Evolutionary conservation across 2,113 vertebrate genomes (phyloP).

Genomic region (Arizona elegans): DNA sequence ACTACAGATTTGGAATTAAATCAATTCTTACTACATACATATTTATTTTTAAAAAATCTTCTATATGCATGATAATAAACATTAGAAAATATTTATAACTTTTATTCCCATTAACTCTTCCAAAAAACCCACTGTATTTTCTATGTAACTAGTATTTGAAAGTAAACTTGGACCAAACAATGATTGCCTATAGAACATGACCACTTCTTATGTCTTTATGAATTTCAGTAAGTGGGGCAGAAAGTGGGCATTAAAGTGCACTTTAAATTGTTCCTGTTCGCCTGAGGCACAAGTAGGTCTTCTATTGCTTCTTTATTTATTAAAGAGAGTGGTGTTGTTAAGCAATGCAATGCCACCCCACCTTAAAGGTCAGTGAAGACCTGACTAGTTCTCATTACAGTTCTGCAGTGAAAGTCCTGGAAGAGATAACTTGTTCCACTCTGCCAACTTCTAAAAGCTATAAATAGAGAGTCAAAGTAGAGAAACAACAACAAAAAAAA

Average conservation of each 20-base stretch:
- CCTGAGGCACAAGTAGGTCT: slow-evolving; percentile 1
- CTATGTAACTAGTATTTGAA: slow-evolving; percentile 11
- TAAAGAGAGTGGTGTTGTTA: slow-evolving; percentile 5
- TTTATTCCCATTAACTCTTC: neutral
- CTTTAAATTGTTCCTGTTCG: slow-evolving; percentile 15
- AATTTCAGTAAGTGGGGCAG: slow-evolving; percentile 39
- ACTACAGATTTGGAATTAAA: neutral
- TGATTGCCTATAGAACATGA: neutral
- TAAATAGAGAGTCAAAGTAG: neutral
- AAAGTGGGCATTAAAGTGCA: slow-evolving; percentile 32
- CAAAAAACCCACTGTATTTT: neutral
- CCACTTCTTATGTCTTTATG: neutral
- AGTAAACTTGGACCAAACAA: slow-evolving; percentile 20
- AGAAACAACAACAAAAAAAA: slow-evolving; percentile 5
- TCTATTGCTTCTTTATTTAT: slow-evolving; percentile 30
- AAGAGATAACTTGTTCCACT: slow-evolving; percentile 17
- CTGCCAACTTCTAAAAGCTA: slow-evolving; percentile 9
- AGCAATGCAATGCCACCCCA: slow-evolving; percentile 5
- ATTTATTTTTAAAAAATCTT: neutral
- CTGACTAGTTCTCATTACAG: slow-evolving; percentile 5
- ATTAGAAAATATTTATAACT: neutral
- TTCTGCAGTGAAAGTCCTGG: neutral
- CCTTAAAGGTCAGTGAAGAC: slow-evolving; percentile 27
- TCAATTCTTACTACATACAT: neutral
- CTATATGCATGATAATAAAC: neutral